Conservation (phyloP, 2,888 invertebrate species). For the Chymomyza caudatula region DNA sequence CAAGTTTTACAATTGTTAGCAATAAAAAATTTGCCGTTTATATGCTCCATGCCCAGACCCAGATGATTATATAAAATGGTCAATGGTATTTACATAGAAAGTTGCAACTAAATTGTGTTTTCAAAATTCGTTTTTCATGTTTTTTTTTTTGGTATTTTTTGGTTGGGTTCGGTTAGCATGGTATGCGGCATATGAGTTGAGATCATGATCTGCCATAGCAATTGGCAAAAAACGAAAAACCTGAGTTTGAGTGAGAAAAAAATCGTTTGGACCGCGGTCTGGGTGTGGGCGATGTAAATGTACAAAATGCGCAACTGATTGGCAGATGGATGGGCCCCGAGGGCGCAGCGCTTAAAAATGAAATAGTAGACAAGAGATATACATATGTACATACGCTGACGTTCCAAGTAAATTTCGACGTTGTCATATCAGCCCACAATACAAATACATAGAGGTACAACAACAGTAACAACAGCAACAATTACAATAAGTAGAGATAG, state of each 20-base stretch:
- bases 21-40: conserved; percentile 14
- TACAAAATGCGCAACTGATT: not conserved
- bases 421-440: conserved; percentile 62
- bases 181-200: not conserved
- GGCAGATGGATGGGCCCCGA: conserved; percentile 35
- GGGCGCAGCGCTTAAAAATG: conserved; percentile 68
- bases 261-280: conserved; percentile 12
- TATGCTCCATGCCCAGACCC: conserved; percentile 16
- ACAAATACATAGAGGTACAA: conserved; percentile 24
- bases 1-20: conserved; percentile 57
- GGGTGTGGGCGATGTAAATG: conserved; percentile 48
- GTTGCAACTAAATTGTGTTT: conserved; percentile 48
- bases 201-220: not conserved
- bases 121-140: conserved; percentile 56
- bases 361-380: conserved; percentile 46
- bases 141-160: too few relatives aligned
- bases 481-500: not conserved
- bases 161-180: not conserved
- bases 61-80: conserved; percentile 43
- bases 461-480: conserved; percentile 27
- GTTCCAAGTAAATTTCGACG: conserved; percentile 64
- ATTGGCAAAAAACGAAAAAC: not conserved
- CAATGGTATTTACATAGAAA: conserved; percentile 59
- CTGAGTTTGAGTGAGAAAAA: not conserved
- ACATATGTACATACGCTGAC: conserved; percentile 54